phyloP scores from a whole-genome alignment of 2,113 vertebrate genomes.

The Apus apus region DNA sequence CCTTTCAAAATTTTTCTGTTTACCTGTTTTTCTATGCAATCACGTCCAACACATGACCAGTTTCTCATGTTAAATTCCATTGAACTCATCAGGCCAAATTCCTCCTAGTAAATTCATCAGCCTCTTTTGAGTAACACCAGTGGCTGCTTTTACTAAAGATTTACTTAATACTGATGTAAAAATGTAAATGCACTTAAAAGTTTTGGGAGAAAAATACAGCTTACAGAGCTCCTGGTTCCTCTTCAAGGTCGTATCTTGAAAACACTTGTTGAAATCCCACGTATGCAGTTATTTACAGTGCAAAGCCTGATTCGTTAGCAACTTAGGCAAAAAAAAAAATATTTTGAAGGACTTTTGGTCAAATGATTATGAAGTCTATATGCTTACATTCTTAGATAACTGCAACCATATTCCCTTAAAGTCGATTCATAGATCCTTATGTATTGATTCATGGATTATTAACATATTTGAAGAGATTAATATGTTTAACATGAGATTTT shows the following conservation, averaged over 20 bases:
- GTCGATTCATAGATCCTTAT: not conserved
- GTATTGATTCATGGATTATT: conserved; percentile 37
- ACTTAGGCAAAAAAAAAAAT: not conserved
- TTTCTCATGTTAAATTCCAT: not conserved
- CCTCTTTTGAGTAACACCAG: not conserved
- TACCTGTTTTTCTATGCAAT: not conserved
- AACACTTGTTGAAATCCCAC: not conserved
- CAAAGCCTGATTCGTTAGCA: not conserved
- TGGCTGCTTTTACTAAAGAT: not conserved
- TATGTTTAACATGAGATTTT: not conserved
- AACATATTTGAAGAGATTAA: conserved; percentile 30
- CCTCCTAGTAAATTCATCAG: not conserved
- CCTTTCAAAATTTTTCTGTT: not conserved
- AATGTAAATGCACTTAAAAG: not conserved
- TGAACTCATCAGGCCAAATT: not conserved
- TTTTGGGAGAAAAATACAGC: not conserved
- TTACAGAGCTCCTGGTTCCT: not conserved
- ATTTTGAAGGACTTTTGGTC: not conserved
- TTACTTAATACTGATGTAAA: not conserved
- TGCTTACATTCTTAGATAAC: conserved; percentile 41
- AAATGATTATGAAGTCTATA: not conserved
- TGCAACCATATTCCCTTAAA: not conserved
- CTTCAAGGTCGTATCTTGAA: not conserved
- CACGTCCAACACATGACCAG: not conserved
- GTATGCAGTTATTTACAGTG: not conserved